These are phyloP conservation scores for Dryocosmus kuriphilus DNA, from an alignment of 2,888 invertebrate species.

Conservation along the genomic window DNA sequence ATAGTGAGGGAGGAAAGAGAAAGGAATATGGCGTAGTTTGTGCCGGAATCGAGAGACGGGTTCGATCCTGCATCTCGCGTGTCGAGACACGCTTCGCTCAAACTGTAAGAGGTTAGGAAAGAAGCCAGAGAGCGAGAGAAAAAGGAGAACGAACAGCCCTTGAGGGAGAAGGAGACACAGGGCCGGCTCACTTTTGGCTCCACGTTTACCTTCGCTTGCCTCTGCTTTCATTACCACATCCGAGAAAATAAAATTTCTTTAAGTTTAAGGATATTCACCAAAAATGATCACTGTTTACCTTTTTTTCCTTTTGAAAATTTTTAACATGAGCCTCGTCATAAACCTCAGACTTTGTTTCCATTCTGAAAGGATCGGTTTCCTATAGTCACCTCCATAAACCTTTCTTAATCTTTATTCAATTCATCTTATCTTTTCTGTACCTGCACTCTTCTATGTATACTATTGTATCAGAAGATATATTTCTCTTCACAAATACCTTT, in stretches of 20 bases:
- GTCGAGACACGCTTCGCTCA: slow-evolving; percentile 72
- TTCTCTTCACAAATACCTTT: background rate
- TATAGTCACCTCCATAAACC: no score
- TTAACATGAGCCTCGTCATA: no score
- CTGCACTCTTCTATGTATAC: background rate
- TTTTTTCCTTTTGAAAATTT: no score
- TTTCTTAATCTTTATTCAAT: no score
- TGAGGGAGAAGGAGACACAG: slow-evolving; percentile 18
- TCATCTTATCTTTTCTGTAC: background rate
- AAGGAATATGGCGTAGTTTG: slow-evolving; percentile 40
- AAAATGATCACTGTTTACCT: no score
- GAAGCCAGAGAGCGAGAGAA: slow-evolving; percentile 47
- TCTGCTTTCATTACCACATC: background rate
- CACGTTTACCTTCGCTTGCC: background rate
- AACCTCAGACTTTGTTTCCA: no score
- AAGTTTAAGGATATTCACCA: no score
- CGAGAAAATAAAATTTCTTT: no score
- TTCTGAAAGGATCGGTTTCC: no score
- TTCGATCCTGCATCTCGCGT: slow-evolving; percentile 71
- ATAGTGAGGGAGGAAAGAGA: slow-evolving; percentile 42
- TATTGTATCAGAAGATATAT: background rate
- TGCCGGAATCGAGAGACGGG: slow-evolving; percentile 57
- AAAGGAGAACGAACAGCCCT: slow-evolving; percentile 46
- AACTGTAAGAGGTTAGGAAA: slow-evolving; percentile 55
- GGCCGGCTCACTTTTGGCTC: slow-evolving; percentile 24